These are phyloP conservation scores for Rotaria socialis DNA, from an alignment of 2,888 invertebrate genomes.

Conservation along the genomic window DNA sequence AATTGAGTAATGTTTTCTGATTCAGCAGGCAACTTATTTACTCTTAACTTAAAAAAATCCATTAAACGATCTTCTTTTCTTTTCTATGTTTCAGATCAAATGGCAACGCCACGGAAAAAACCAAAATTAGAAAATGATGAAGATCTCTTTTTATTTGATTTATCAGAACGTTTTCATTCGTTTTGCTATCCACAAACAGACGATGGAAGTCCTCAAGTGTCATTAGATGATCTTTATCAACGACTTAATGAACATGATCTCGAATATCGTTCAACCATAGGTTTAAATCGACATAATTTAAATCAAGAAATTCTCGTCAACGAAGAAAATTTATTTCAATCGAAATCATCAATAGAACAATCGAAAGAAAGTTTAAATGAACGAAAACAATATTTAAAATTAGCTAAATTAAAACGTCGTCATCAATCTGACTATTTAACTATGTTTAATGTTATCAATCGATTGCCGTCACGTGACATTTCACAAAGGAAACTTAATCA, in stretches of 20 bases:
- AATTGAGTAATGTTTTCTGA: no score
- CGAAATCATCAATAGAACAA: not conserved
- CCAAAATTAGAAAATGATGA: not conserved
- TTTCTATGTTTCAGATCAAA: not conserved
- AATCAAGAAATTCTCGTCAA: not conserved
- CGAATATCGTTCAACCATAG: not conserved
- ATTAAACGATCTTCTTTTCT: no score
- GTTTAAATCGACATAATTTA: not conserved
- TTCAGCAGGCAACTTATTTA: no score
- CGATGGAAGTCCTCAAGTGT: not conserved
- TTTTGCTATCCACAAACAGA: not conserved
- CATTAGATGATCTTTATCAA: not conserved
- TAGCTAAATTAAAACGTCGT: slow-evolving; percentile 29
- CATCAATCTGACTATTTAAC: slow-evolving; percentile 15
- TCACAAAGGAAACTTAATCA: not conserved
- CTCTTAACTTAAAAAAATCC: no score
- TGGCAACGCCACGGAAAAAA: not conserved
- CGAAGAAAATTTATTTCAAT: not conserved
- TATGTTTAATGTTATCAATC: slow-evolving; percentile 3
- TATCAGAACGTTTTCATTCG: slow-evolving; percentile 12
- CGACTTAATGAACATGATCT: not conserved
- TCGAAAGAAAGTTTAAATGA: not conserved
- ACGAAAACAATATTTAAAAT: not conserved
- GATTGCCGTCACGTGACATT: not conserved
- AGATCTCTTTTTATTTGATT: slow-evolving; percentile 11